Evolutionary conservation across 2,113 vertebrate genomes (phyloP), one percentile per base, ranked within the genome.

Genomic region (Syngnathoides biaculeatus): DNA sequence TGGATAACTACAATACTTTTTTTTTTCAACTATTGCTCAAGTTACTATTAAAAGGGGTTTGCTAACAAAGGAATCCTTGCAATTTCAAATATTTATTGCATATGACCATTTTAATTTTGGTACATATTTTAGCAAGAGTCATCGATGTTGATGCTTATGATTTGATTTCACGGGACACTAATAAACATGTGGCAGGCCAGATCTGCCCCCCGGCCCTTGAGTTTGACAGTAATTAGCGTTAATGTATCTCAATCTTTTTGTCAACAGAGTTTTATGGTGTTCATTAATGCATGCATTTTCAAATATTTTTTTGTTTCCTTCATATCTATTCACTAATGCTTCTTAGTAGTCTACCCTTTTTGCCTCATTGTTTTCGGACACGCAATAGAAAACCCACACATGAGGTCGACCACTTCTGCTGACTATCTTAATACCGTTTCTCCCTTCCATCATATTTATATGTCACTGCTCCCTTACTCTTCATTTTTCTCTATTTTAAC

Each of bases 401-500:
- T 24, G 60, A 26, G 5, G 39, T 62, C 13, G 4, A 43, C 39
- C 39, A 8, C n/a, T n/a, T 19, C 35, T 65, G 4, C 42, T 17
- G 26, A 38, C 39, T 8, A 30, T 47, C 56, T 45, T 22, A 59
- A 4, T 53, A 8, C 24, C 63, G 52, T 61, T 45, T 65, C 59
- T 52, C 14, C 61, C 53, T 76, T 50, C 39, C 69, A 30, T 53
- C 38, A n/a, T 55, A 35, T 73, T 27, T 74, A 22, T 74, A 6
- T 43, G 47, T 39, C 35, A 24, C 62, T 35, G 68, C 53, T 45
- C 12, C 45, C 70, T 81, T 65, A 80, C 73, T 73, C 72, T 79
- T 81, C 65, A 56, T 68, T 71, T 50, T 74, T 57, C 27, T 56
- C 67, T 26, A 60, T 73, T 72, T 38, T 74, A 70, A 77, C 75